Conservation (phyloP, 2,113 vertebrate species). For the Paradoxurus hermaphroditus region DNA sequence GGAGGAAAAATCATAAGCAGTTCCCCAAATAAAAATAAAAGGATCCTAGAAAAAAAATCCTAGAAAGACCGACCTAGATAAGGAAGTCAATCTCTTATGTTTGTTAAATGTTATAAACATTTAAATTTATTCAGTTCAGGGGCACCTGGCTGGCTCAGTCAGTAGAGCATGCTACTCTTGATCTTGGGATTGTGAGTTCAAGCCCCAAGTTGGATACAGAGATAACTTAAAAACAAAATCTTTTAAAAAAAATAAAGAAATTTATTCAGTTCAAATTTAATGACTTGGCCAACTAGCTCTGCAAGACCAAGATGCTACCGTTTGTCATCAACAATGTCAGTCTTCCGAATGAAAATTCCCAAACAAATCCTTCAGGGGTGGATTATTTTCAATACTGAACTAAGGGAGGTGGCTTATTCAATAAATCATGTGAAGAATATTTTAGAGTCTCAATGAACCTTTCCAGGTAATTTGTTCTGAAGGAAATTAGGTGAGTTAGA, state of each 20-base stretch:
- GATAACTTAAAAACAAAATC: not conserved
- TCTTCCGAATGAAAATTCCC: conserved; percentile 13
- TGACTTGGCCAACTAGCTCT: not conserved
- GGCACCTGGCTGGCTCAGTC: not conserved
- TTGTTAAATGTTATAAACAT: not conserved
- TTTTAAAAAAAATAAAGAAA: not conserved
- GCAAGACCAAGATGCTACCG: not conserved
- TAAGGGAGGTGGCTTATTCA: not conserved
- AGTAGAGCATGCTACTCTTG: not conserved
- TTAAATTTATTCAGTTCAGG: not conserved
- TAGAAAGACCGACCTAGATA: not conserved
- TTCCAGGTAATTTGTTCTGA: conserved; percentile 14
- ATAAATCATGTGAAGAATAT: not conserved
- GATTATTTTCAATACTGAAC: not conserved
- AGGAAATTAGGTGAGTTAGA: not conserved
- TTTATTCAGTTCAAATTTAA: conserved; percentile 28
- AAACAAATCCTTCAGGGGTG: not conserved
- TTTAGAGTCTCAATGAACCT: not conserved
- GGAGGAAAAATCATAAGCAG: not conserved
- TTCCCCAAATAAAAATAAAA: conserved; percentile 26
- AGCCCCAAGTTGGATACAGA: not conserved
- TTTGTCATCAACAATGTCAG: not conserved
- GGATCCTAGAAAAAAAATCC: not conserved
- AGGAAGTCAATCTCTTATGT: not conserved
- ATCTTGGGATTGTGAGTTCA: not conserved